These are phyloP conservation scores for Hypercompe scribonia DNA, from an alignment of 2,888 invertebrate genomes.

Conservation along the genomic window DNA sequence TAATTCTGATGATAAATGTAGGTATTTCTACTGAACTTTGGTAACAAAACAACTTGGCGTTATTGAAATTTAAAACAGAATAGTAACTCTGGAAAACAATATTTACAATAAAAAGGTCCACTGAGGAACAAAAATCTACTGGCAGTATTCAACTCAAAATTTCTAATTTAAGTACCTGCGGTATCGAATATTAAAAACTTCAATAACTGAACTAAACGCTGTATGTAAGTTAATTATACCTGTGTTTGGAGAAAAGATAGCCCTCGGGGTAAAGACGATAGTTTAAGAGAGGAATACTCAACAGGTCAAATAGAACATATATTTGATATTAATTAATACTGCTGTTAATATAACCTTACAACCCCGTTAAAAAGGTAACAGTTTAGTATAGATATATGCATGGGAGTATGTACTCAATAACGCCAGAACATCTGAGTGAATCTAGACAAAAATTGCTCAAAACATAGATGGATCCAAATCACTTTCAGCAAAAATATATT, in stretches of 20 bases:
- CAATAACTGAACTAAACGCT: constrained; percentile 19
- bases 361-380: too few relatives aligned
- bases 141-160: constrained; percentile 40
- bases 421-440: too few relatives aligned
- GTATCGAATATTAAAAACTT: constrained; percentile 33
- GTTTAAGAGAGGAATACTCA: background rate
- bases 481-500: too few relatives aligned
- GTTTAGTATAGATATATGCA: too few relatives aligned
- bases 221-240: background rate
- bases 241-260: background rate
- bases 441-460: too few relatives aligned
- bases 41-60: background rate
- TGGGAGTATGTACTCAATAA: too few relatives aligned
- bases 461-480: too few relatives aligned
- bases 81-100: background rate
- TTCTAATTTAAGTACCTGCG: constrained; percentile 32
- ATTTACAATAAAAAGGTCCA: background rate
- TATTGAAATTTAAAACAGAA: background rate
- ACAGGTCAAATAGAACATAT: background rate
- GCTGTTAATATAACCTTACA: too few relatives aligned
- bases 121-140: constrained; percentile 19
- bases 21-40: background rate
- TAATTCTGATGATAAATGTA: background rate
- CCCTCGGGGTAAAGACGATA: background rate
- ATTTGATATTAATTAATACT: background rate